A percentile compares a stretch with the other conserved stretches of the same genome.
Conservation (phyloP, 2,113 vertebrate species). For the Silurus asotus region DNA sequence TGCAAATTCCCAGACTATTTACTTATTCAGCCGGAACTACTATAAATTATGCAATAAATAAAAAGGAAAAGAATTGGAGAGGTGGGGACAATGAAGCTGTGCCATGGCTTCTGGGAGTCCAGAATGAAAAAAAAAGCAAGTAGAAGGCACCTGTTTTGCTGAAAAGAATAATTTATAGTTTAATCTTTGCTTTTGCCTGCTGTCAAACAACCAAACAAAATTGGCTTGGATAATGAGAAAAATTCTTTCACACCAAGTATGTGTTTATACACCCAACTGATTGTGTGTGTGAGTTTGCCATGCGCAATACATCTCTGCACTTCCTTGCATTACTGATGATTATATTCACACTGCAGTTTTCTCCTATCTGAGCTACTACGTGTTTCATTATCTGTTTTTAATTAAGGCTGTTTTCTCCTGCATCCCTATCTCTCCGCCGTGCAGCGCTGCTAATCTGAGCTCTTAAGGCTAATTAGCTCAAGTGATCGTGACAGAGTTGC, state of each 20-base stretch:
- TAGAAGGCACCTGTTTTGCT: background rate
- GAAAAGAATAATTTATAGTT: background rate
- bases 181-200: background rate
- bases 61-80: background rate
- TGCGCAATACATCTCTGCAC: background rate
- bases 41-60: background rate
- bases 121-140: background rate
- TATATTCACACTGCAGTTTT: slow-evolving; percentile 20
- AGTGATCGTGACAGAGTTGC: slow-evolving; percentile 67
- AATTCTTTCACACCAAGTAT: background rate
- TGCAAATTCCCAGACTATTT: too few species aligned
- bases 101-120: background rate
- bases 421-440: slow-evolving; percentile 41
- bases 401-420: slow-evolving; percentile 38
- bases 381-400: slow-evolving; percentile 44
- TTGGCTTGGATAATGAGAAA: slow-evolving; percentile 9
- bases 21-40: background rate
- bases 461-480: slow-evolving; percentile 68
- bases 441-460: slow-evolving; percentile 57
- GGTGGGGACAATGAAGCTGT: too few species aligned
- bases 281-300: background rate
- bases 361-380: slow-evolving; percentile 20
- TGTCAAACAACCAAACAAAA: background rate
- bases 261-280: background rate
- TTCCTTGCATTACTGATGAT: slow-evolving; percentile 35